Base-by-base conservation (phyloP, 1,140 invertebrate species). In the Philotrypesis tridentata region DNA sequence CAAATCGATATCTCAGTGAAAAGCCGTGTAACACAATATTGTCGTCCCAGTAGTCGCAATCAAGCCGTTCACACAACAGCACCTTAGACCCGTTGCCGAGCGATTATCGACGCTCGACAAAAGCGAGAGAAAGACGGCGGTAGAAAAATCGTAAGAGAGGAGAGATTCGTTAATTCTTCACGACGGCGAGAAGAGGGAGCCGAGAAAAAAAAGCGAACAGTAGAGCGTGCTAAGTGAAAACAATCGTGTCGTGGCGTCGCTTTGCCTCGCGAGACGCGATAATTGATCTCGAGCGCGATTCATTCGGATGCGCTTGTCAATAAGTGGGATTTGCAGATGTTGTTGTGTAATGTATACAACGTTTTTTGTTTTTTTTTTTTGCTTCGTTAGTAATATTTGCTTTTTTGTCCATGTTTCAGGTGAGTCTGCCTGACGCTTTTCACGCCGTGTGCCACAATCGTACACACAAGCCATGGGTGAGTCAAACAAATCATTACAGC, bases 181-280 rank as follows among this genome's bases (percentile, higher is more conserved):
- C 61, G 25, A 65, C 23, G 61, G 23, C 29, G 61, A 48, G 12
- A 12, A 33, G 40, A 31, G 21, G 37, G 23, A 65, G 40, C 23
- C n/a, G n/a, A n/a, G n/a, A n/a, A 29, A 68, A 79, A 70, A 79
- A 79, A 43, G 29, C 68, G 77, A 43, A 48, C 77, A 71, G 6
- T 79, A 29, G 67, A 61, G 48, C 77, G 68, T 48, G 77, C 68
- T 72, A 79, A 79, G 67, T 72, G 68, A 79, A 79, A 79, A 79
- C 48, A 79, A 79, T 79, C 40, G 48, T 6, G 48, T 3, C n/a
- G 7, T n/a, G 48, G 60, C 67, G 31, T 43, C 29, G 77, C 29
- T 75, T 27, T 43, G 27, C 17, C 17, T 33, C 14, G 21, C 55
- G 23, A 23, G 9, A n/a, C 37, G 65, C 65, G 63, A 78, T 78